Percentiles rank a stretch among this genome's conserved stretches.
Conservation (phyloP, 2,797 vertebrate genomes). For the Hyperoplus immaculatus region DNA sequence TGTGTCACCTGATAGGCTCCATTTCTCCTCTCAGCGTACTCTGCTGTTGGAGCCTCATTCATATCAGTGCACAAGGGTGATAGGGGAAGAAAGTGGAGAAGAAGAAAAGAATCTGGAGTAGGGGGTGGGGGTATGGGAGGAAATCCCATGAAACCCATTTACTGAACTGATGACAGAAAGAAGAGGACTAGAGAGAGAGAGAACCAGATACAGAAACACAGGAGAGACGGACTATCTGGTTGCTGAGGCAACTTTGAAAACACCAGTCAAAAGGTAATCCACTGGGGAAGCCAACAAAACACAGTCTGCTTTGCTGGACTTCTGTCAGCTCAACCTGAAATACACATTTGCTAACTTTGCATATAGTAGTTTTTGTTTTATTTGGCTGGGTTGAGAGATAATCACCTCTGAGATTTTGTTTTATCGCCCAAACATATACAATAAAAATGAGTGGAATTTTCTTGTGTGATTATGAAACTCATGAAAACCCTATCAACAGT, state of each 20-base stretch:
- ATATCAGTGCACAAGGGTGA: conserved; percentile 26
- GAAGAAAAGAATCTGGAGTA: conserved; percentile 13
- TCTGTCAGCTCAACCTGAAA: conserved; percentile 1
- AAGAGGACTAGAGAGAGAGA: conserved; percentile 45
- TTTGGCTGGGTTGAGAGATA: background rate
- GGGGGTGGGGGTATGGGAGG: background rate
- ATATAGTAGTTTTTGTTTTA: conserved; percentile 10
- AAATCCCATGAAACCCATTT: conserved; percentile 57
- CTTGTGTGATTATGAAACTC: conserved; percentile 1
- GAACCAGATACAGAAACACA: conserved; percentile 23
- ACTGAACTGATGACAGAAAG: conserved; percentile 56
- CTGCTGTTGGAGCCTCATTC: conserved; percentile 36
- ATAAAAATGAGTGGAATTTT: background rate
- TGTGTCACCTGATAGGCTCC: conserved; percentile 66
- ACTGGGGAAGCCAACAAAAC: conserved; percentile 3
- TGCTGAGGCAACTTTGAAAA: conserved; percentile 39
- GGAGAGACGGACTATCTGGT: conserved; percentile 32
- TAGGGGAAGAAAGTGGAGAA: conserved; percentile 24
- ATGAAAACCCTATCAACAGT: background rate
- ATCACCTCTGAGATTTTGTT: background rate
- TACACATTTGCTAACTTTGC: background rate
- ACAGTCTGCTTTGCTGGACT: background rate
- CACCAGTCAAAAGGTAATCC: conserved; percentile 25
- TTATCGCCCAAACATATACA: background rate
- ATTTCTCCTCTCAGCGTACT: conserved; percentile 58